Percentiles rank a stretch among this genome's conserved stretches.
Conservation (phyloP, 2,888 invertebrate species). For the Teleogryllus oceanicus region DNA sequence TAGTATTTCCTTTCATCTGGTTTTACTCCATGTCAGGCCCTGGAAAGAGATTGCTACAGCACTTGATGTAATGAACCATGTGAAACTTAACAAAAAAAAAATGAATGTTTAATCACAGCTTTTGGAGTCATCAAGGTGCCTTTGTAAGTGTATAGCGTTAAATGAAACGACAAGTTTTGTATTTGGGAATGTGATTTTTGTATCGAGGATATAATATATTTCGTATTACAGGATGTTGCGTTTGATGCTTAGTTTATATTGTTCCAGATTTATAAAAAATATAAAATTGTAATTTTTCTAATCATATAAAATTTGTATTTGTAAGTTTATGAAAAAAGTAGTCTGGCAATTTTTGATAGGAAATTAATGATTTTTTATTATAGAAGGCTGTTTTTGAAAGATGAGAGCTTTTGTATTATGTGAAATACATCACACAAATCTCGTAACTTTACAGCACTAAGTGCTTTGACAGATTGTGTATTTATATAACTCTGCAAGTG, state of each 20-base stretch:
- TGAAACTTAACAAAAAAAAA: no score
- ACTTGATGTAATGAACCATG: no score
- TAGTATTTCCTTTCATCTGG: no score
- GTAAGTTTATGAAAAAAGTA: not conserved
- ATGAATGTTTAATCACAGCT: not conserved
- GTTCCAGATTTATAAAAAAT: constrained; percentile 19
- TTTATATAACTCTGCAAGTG: not conserved
- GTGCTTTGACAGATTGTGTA: no score
- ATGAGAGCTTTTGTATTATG: not conserved
- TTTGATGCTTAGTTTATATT: constrained; percentile 9
- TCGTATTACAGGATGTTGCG: not conserved
- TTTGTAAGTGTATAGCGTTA: not conserved
- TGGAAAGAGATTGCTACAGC: no score
- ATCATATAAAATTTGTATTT: constrained; percentile 23
- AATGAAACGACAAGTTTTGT: not conserved
- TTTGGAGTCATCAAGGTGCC: not conserved
- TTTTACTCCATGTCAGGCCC: no score
- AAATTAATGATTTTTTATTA: constrained; percentile 18
- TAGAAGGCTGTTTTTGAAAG: not conserved
- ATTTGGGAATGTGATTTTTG: not conserved
- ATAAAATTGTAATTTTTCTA: constrained; percentile 19
- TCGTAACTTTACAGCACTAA: not conserved
- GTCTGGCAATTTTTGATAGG: constrained; percentile 11
- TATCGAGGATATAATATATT: not conserved
- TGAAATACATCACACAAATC: not conserved